These are phyloP conservation scores for Chauna torquata DNA, from an alignment of 2,113 vertebrate genomes.

Conservation along the genomic window DNA sequence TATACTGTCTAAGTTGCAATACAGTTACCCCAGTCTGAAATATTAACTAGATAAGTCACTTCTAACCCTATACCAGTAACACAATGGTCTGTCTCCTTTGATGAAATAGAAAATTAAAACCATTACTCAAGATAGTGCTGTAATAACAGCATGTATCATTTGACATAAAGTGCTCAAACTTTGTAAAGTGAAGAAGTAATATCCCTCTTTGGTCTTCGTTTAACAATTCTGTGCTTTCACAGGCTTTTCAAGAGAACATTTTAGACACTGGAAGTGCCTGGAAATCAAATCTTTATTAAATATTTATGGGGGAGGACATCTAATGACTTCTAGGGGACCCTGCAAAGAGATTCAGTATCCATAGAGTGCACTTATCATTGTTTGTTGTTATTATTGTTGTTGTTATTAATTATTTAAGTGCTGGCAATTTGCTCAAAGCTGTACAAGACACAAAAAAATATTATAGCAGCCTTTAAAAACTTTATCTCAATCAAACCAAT, in stretches of 20 bases:
- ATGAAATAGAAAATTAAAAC: slow-evolving; percentile 57
- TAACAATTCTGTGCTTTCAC: slow-evolving; percentile 21
- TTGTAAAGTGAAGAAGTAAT: slow-evolving; percentile 42
- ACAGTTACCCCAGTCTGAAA: background rate
- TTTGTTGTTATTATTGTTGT: slow-evolving; percentile 18
- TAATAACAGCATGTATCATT: slow-evolving; percentile 38
- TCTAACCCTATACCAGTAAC: background rate
- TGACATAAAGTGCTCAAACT: slow-evolving; percentile 46
- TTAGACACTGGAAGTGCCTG: slow-evolving; percentile 30
- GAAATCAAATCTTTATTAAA: slow-evolving; percentile 66
- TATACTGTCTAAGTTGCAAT: background rate
- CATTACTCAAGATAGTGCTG: slow-evolving; percentile 34
- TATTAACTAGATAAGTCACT: slow-evolving; percentile 32
- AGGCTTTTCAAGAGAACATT: slow-evolving; percentile 35
- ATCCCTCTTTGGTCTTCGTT: slow-evolving; percentile 7
- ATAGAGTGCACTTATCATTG: slow-evolving; percentile 28
- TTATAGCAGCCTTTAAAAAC: background rate
- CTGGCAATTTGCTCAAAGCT: slow-evolving; percentile 1
- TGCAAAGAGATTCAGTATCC: slow-evolving; percentile 39
- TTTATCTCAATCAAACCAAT: background rate
- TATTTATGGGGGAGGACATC: slow-evolving; percentile 22
- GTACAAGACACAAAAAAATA: slow-evolving; percentile 16
- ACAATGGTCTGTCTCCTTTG: background rate
- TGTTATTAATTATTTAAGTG: slow-evolving; percentile 51
- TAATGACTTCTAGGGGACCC: slow-evolving; percentile 53